Conservation (phyloP, 2,797 vertebrate genomes). For the Acomys russatus region DNA sequence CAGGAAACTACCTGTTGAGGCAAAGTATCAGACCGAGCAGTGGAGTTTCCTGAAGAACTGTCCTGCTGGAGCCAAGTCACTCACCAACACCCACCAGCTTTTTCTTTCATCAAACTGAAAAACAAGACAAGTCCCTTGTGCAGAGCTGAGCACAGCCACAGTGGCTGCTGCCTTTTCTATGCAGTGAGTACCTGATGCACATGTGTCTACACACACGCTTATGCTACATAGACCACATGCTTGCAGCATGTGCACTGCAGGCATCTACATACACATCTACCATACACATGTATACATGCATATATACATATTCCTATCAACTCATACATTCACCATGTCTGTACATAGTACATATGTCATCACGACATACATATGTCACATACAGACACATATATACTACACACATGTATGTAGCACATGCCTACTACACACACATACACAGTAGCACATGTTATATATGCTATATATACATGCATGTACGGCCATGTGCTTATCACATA, state of each 20-base stretch:
- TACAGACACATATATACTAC: neutral
- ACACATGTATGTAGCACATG: slow-evolving; percentile 15
- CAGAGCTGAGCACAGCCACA: slow-evolving; percentile 41
- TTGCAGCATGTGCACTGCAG: neutral
- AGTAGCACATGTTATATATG: neutral
- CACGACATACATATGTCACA: neutral
- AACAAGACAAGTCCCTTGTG: neutral
- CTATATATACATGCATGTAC: neutral
- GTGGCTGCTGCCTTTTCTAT: slow-evolving; percentile 68
- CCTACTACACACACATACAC: neutral
- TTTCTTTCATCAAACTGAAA: slow-evolving; percentile 26
- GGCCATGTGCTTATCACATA: too few relatives aligned
- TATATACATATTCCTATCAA: neutral
- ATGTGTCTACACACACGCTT: neutral
- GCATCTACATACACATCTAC: slow-evolving; percentile 53
- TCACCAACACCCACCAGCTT: slow-evolving; percentile 49
- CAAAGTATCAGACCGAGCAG: accelerated
- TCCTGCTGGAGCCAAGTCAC: neutral
- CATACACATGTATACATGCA: neutral
- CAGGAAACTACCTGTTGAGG: neutral
- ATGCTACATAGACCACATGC: neutral
- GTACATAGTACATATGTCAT: neutral
- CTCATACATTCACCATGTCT: neutral
- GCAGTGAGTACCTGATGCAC: slow-evolving; percentile 71
- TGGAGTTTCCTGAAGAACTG: neutral